These are phyloP conservation scores for Odontomyia ornata DNA, from an alignment of 2,888 invertebrate species.

Conservation along the genomic window DNA sequence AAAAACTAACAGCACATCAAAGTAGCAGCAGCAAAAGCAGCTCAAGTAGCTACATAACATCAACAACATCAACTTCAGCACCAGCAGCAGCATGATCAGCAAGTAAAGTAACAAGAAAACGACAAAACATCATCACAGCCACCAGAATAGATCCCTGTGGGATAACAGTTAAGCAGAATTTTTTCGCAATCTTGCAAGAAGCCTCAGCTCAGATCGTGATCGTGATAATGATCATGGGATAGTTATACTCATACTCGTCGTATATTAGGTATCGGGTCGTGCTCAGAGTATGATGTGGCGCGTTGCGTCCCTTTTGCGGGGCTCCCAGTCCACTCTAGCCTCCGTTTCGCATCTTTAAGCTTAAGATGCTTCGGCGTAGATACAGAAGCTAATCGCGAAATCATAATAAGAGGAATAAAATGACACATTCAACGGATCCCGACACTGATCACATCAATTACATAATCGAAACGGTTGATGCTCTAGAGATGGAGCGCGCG, in stretches of 20 bases:
- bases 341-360: no score
- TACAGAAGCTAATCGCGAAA: constrained; percentile 19
- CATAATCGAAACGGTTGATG: constrained; percentile 1
- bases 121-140: background rate
- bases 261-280: no score
- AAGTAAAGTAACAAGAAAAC: background rate
- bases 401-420: constrained; percentile 12
- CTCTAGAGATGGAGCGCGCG: no score
- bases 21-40: background rate
- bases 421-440: background rate
- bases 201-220: background rate
- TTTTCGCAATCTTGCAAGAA: constrained; percentile 20
- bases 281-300: no score
- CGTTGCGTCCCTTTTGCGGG: no score
- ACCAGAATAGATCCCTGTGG: constrained; percentile 40
- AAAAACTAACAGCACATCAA: background rate
- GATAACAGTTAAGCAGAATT: constrained; percentile 37
- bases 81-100: background rate
- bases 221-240: constrained; percentile 16
- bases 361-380: background rate
- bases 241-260: background rate
- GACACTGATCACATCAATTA: constrained; percentile 32
- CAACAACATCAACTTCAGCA: background rate
- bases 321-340: no score
- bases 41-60: no score